phyloP scores from a whole-genome alignment of 2,888 invertebrate genomes.

The Salticus scenicus region DNA sequence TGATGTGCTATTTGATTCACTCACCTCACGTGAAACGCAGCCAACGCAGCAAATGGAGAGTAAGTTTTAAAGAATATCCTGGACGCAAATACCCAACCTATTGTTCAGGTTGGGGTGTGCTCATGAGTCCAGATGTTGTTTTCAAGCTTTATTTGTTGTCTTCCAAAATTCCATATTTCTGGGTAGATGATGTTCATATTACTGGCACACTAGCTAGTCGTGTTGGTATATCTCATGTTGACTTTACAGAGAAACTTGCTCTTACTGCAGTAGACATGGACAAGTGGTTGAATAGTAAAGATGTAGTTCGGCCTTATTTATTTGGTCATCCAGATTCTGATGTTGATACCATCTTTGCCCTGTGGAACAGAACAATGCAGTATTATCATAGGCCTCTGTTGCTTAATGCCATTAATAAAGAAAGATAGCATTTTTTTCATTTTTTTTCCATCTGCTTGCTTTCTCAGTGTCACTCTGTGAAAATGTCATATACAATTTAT shows the following conservation, averaged over 20 bases:
- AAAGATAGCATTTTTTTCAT: constrained; percentile 46
- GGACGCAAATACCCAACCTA: constrained; percentile 76
- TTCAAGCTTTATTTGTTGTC: constrained; percentile 72
- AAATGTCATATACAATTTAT: constrained; percentile 5
- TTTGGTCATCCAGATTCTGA: constrained; percentile 71
- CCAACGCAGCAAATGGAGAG: constrained; percentile 76
- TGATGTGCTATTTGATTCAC: constrained; percentile 72
- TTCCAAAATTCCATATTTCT: constrained; percentile 75
- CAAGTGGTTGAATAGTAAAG: constrained; percentile 68
- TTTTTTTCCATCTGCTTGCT: not conserved
- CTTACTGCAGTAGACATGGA: constrained; percentile 60
- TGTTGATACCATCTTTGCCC: constrained; percentile 61
- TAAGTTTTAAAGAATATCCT: constrained; percentile 75
- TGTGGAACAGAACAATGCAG: constrained; percentile 72
- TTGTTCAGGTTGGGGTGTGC: constrained; percentile 77
- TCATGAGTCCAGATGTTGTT: constrained; percentile 75
- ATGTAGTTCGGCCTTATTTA: constrained; percentile 66
- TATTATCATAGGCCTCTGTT: constrained; percentile 66
- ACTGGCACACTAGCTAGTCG: constrained; percentile 74
- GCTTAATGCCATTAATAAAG: too few relatives aligned
- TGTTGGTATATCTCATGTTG: constrained; percentile 71
- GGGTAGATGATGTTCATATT: constrained; percentile 78
- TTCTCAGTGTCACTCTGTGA: not conserved
- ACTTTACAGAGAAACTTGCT: constrained; percentile 71
- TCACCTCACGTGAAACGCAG: constrained; percentile 74